Conservation (phyloP, 64 coral and sea anemone genomes). For the Catalaphyllia jardinei region DNA sequence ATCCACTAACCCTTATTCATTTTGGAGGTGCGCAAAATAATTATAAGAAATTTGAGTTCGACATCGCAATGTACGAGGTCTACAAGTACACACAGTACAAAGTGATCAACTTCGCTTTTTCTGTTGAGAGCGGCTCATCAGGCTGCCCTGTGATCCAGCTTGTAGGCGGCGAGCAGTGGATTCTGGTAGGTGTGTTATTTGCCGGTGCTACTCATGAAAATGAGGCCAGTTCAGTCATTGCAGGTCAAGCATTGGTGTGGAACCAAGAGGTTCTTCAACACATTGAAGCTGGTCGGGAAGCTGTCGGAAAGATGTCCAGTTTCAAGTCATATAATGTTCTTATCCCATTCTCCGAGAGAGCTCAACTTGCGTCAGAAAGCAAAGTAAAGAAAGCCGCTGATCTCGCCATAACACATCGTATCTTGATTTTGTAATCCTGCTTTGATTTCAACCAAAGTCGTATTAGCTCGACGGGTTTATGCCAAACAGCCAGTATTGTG, state of each 20-base stretch:
- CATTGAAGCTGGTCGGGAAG: slow-evolving; percentile 31
- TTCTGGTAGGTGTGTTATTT: slow-evolving; percentile 72
- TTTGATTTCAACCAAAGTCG: background rate
- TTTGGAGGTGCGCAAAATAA: slow-evolving; percentile 47
- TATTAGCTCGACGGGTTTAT: no score
- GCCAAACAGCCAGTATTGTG: no score
- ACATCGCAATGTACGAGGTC: slow-evolving; percentile 45
- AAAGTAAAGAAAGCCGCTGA: slow-evolving; percentile 55
- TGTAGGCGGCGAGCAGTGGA: slow-evolving; percentile 27
- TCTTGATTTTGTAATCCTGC: slow-evolving; percentile 43
- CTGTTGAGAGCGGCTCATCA: slow-evolving; percentile 50
- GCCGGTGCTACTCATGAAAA: slow-evolving; percentile 40
- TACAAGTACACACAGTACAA: slow-evolving; percentile 63
- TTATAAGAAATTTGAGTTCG: slow-evolving; percentile 63
- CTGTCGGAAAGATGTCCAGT: slow-evolving; percentile 45
- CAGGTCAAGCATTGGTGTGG: slow-evolving; percentile 53
- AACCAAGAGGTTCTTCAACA: slow-evolving; percentile 25
- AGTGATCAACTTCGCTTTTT: slow-evolving; percentile 60
- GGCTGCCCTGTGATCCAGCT: slow-evolving; percentile 77
- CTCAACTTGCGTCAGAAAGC: slow-evolving; percentile 35
- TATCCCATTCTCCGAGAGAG: slow-evolving; percentile 59
- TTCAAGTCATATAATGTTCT: slow-evolving; percentile 36
- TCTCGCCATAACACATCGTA: slow-evolving; percentile 44
- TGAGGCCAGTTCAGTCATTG: background rate
- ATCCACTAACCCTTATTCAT: slow-evolving; percentile 68